Evolutionary conservation across 2,888 invertebrate species (phyloP).

Genomic region (Drosophila mayaguana): DNA sequence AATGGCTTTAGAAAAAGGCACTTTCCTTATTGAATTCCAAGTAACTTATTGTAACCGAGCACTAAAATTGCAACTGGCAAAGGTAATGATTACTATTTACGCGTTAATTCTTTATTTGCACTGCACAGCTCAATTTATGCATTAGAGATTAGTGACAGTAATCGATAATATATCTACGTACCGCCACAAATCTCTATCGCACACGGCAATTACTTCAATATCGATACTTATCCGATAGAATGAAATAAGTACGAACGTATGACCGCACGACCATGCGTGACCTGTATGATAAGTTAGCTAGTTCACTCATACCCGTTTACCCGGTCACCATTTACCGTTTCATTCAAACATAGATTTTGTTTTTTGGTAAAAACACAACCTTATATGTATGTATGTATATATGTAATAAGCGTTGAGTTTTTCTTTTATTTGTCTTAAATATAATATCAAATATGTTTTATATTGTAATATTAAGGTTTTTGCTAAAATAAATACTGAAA

Average conservation of each 20-base stretch:
- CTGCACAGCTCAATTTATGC: conserved; percentile 37
- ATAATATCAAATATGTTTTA: conserved; percentile 69
- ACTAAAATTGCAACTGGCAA: conserved; percentile 22
- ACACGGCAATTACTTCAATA: conserved; percentile 10
- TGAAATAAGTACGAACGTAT: neutral
- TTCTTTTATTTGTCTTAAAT: conserved; percentile 72
- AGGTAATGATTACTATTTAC: conserved; percentile 36
- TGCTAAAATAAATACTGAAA: conserved; percentile 76
- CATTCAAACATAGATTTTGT: conserved; percentile 26
- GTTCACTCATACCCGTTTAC: conserved; percentile 8
- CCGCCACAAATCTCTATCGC: conserved; percentile 29
- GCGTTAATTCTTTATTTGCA: conserved; percentile 54
- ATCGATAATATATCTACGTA: conserved; percentile 30
- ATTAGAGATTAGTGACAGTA: conserved; percentile 27
- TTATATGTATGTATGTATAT: conserved; percentile 57
- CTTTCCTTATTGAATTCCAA: conserved; percentile 28
- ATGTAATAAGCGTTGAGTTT: conserved; percentile 76
- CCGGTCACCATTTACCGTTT: conserved; percentile 9
- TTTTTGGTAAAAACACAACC: conserved; percentile 68
- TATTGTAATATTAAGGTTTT: conserved; percentile 49
- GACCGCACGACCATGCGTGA: conserved; percentile 17
- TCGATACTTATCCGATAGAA: conserved; percentile 15
- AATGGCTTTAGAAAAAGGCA: conserved; percentile 36
- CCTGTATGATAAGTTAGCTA: conserved; percentile 32
- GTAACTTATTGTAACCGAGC: conserved; percentile 5